phyloP scores from a whole-genome alignment of 2,797 vertebrate genomes.

The Enteromius radiatus region DNA sequence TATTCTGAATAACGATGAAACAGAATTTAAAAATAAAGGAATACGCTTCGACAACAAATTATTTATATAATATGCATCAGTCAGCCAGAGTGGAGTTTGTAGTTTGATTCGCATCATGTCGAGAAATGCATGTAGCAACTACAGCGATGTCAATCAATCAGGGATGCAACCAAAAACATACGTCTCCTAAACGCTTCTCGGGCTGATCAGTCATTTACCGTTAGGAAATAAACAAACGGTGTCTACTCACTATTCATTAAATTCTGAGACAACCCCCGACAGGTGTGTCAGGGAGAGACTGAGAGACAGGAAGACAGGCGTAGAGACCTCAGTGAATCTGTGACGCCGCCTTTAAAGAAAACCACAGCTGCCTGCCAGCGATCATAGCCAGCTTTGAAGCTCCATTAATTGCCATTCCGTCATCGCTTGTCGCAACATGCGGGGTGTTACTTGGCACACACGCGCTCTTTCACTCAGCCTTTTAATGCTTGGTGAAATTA shows the following conservation, averaged over 20 bases:
- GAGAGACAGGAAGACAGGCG: slow-evolving; percentile 14
- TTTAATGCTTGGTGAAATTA: slow-evolving; percentile 53
- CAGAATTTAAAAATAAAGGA: slow-evolving; percentile 12
- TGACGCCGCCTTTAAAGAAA: not conserved
- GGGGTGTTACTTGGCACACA: slow-evolving; percentile 36
- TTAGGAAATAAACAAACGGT: not conserved
- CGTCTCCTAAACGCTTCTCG: not conserved
- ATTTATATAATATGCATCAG: not conserved
- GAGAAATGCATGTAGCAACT: not conserved
- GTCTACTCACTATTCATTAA: slow-evolving; percentile 20
- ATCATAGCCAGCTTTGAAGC: slow-evolving; percentile 51
- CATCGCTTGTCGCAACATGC: slow-evolving; percentile 42
- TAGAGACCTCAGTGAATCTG: slow-evolving; percentile 24
- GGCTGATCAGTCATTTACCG: not conserved
- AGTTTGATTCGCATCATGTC: slow-evolving; percentile 1
- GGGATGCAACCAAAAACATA: not conserved
- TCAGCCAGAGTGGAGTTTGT: not conserved
- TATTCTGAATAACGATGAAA: slow-evolving; percentile 29
- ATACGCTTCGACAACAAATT: not conserved
- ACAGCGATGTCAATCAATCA: not conserved
- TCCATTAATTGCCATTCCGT: slow-evolving; percentile 55
- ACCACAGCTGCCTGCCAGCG: slow-evolving; percentile 49
- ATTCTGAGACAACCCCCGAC: not conserved
- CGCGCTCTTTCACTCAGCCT: slow-evolving; percentile 8
- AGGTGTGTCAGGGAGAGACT: slow-evolving; percentile 13